Evolutionary conservation across 2,113 vertebrate species (phyloP).

Genomic region (Oreamnos americanus): DNA sequence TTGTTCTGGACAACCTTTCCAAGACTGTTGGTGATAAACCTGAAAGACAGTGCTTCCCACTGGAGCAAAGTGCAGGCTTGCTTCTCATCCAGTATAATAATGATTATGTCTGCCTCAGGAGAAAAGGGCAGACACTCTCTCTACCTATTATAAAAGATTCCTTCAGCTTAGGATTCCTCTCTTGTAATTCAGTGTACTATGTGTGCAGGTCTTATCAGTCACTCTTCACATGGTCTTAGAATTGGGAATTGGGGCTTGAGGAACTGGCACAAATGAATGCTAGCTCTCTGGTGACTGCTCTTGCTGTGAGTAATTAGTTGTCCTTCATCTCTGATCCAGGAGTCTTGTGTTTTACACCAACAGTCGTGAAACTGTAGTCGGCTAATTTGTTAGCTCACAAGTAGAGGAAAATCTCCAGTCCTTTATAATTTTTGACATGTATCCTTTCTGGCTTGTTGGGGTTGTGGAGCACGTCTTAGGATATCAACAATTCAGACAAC

Average conservation of each 20-base stretch:
- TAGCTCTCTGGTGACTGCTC: not conserved
- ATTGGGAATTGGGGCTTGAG: not conserved
- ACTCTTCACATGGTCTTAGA: not conserved
- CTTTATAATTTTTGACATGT: not conserved
- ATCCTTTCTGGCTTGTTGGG: not conserved
- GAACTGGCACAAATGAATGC: not conserved
- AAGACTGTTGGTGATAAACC: not conserved
- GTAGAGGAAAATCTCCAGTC: not conserved
- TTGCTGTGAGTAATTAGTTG: not conserved
- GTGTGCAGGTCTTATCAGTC: not conserved
- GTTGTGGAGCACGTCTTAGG: not conserved
- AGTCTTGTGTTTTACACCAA: not conserved
- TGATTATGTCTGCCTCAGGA: not conserved
- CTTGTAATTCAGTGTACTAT: not conserved
- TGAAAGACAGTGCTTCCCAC: not conserved
- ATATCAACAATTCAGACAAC: not conserved
- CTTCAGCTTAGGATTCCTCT: not conserved
- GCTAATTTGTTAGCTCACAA: not conserved
- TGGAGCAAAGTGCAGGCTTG: not conserved
- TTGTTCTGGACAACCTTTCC: constrained; percentile 2
- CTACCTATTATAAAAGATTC: not conserved
- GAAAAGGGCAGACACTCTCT: not conserved
- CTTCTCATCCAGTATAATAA: not conserved
- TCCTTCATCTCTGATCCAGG: not conserved
- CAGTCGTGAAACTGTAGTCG: not conserved